Evolutionary conservation across 1,140 invertebrate genomes (phyloP).

Genomic region (Anoplophora glabripennis): DNA sequence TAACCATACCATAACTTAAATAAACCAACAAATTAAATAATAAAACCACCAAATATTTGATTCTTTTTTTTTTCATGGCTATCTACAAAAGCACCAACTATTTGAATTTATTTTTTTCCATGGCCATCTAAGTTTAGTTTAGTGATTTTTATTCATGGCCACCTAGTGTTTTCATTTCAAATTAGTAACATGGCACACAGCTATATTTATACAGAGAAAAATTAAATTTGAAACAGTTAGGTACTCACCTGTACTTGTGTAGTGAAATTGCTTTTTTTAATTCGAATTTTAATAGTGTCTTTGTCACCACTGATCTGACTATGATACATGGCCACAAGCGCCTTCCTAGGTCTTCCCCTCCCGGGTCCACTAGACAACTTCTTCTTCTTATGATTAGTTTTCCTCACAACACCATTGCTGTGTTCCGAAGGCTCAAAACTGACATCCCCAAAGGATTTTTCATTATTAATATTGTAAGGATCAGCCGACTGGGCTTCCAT

Average conservation of each 20-base stretch:
- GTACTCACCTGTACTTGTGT: slow-evolving; percentile 28
- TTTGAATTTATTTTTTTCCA: not conserved
- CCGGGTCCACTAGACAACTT: slow-evolving; percentile 30
- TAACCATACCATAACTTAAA: too few species aligned
- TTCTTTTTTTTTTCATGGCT: too few species aligned
- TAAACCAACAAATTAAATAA: too few species aligned
- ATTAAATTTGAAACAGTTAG: not conserved
- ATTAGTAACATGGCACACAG: too few species aligned
- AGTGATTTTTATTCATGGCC: too few species aligned
- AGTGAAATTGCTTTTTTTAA: slow-evolving; percentile 57
- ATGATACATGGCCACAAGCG: slow-evolving; percentile 50
- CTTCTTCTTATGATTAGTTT: slow-evolving; percentile 26
- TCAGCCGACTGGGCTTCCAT: slow-evolving; percentile 24
- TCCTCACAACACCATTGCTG: slow-evolving; percentile 31
- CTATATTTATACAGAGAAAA: not conserved
- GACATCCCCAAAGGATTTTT: slow-evolving; percentile 20
- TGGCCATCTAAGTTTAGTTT: too few species aligned
- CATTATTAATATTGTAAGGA: slow-evolving; percentile 20
- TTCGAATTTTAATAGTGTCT: slow-evolving; percentile 62
- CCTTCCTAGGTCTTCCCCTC: slow-evolving; percentile 43
- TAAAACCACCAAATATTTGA: too few species aligned
- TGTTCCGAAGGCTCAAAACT: slow-evolving; percentile 20
- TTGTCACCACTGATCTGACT: slow-evolving; percentile 61
- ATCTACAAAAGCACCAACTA: too few species aligned
- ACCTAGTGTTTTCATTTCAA: too few species aligned